These are phyloP conservation scores for Cardinalis cardinalis DNA, from an alignment of 2,113 vertebrate genomes.

Conservation along the genomic window DNA sequence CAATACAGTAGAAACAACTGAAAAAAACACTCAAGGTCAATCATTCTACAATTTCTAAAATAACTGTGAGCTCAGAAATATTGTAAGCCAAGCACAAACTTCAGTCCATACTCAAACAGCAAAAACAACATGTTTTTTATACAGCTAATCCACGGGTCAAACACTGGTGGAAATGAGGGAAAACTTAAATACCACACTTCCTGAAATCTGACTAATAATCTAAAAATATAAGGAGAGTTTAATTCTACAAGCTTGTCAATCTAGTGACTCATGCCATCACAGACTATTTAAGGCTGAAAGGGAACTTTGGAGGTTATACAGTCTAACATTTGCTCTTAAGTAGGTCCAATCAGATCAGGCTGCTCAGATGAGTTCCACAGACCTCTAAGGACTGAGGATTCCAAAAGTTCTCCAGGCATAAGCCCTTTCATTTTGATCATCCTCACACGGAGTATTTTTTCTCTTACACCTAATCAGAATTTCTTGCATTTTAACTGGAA, in stretches of 20 bases:
- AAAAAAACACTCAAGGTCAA: not conserved
- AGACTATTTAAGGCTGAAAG: not conserved
- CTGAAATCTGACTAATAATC: slow-evolving; percentile 31
- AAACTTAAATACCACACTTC: not conserved
- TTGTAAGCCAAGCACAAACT: not conserved
- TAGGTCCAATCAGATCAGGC: not conserved
- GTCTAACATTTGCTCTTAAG: not conserved
- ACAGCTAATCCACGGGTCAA: not conserved
- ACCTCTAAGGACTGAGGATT: not conserved
- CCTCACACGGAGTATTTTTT: not conserved
- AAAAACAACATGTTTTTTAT: not conserved
- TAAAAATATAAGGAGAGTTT: slow-evolving; percentile 24
- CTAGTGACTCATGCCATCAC: not conserved
- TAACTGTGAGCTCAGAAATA: not conserved
- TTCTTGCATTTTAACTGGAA: not conserved
- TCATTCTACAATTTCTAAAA: not conserved
- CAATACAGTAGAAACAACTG: not conserved
- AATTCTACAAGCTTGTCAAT: not conserved
- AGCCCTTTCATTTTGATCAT: not conserved
- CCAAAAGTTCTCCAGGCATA: not conserved
- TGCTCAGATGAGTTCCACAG: not conserved
- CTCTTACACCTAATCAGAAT: not conserved
- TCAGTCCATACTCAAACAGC: not conserved
- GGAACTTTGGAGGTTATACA: not conserved
- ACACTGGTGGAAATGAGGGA: not conserved